Base-by-base conservation (phyloP, 2,113 vertebrate species). In the Halichoerus grypus region DNA sequence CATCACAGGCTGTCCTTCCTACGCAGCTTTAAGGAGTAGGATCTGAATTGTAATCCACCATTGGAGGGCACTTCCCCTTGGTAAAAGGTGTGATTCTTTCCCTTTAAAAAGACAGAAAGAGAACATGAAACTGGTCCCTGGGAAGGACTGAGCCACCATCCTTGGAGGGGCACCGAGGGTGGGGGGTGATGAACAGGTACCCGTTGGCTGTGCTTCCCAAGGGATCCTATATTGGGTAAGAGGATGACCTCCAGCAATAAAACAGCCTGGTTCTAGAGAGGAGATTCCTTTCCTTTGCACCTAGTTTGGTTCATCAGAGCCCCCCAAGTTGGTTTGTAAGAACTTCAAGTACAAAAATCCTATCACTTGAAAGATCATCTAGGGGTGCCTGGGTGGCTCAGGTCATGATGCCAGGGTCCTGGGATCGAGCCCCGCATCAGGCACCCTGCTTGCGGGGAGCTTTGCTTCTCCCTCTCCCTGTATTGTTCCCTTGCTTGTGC, bases 51-150 rank as follows among this genome's bases (percentile, higher is more conserved):
- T 97, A 15, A 92, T 97, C 96, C 96, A 97, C 87, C 1, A 51
- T 51, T 4, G 87, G 65, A 72, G 0, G 49, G 31, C 92, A 85
- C 71, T 31, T 96, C 84, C 92, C 96, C 89, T 96, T 97, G 33
- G 72, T 97, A 95, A 91, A 88, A 84, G 98, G 98, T 84, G 98
- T 98, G 82, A 98, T 98, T 67, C 94, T 63, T 97, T 98, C 91
- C 1, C 98, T 98, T 97, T 81, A 94, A 98, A 96, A 97, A 95
- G 42, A 95, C 21, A 91, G 59, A 84, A 67, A 94, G 51, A 81
- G 33, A 77, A 96, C 90, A 90, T 76, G 46, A 26, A 51, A 61
- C 8, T 94, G 46, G 51, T 74, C 51, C 28, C 39, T 82, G 81
- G 31, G 36, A 81, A 74, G 24, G 22, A 4, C 46, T 11, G 11